These are phyloP conservation scores for Ficedula albicollis DNA, from an alignment of 2,797 vertebrate species.

Conservation along the genomic window DNA sequence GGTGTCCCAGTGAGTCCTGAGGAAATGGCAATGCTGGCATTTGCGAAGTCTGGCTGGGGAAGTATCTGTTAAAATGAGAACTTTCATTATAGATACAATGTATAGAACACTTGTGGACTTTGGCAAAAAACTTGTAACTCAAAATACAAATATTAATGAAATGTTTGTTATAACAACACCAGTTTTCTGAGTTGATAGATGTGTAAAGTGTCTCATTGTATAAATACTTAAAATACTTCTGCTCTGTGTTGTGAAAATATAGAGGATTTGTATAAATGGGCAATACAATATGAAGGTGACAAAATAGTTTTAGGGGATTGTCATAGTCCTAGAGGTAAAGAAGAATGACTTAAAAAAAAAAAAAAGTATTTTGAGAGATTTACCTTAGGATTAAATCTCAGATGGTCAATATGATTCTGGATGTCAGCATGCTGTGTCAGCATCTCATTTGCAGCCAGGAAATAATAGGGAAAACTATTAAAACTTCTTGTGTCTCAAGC, in stretches of 20 bases:
- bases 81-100: neutral
- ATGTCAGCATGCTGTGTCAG: conserved; percentile 13
- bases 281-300: neutral
- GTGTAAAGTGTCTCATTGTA: neutral
- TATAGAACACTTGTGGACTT: neutral
- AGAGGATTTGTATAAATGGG: neutral
- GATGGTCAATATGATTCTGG: neutral
- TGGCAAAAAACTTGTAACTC: neutral
- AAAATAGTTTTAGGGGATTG: neutral
- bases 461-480: neutral
- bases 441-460: conserved; percentile 4
- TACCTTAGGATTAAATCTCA: conserved; percentile 23
- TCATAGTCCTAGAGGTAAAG: neutral
- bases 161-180: neutral
- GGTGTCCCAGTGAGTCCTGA: neutral
- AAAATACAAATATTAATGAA: neutral
- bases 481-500: neutral
- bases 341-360: neutral
- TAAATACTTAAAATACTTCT: neutral
- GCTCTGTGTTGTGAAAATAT: neutral
- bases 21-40: neutral
- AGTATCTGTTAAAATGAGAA: conserved; percentile 36
- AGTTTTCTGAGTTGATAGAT: neutral
- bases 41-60: neutral
- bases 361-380: neutral